These are phyloP conservation scores for Liodrosophila aerea DNA, from an alignment of 2,888 invertebrate genomes.

Conservation along the genomic window DNA sequence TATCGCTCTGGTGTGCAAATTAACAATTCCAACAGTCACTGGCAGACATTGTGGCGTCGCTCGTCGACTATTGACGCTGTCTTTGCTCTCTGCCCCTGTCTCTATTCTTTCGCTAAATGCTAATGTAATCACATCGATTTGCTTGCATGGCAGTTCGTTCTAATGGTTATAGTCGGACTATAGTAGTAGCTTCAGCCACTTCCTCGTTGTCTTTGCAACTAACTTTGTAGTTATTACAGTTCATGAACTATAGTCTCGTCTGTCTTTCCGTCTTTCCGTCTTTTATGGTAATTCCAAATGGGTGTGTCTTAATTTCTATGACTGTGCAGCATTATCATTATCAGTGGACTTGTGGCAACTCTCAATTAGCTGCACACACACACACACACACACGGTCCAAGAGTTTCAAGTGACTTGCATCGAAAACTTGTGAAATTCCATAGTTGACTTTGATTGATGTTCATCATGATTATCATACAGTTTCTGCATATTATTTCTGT, in stretches of 20 bases:
- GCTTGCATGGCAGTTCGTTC: conserved; percentile 7
- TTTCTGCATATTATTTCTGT: neutral
- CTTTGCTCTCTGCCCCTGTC: conserved; percentile 2
- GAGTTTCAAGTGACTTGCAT: conserved; percentile 2
- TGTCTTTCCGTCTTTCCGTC: neutral
- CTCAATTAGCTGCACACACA: conserved; percentile 27
- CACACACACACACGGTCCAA: too few species aligned
- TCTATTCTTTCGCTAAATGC: conserved; percentile 28
- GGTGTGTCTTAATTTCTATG: conserved; percentile 16
- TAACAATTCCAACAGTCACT: conserved; percentile 43
- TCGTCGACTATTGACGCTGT: conserved; percentile 7
- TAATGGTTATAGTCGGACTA: conserved; percentile 1
- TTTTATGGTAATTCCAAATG: neutral
- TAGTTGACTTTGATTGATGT: conserved; percentile 49
- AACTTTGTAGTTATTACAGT: conserved; percentile 42
- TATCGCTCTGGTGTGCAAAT: conserved; percentile 39
- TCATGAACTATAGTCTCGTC: conserved; percentile 34
- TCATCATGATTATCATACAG: conserved; percentile 40
- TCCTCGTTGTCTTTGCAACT: conserved; percentile 22
- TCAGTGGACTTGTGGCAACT: conserved; percentile 3
- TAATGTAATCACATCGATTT: conserved; percentile 67
- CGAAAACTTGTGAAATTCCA: conserved; percentile 29
- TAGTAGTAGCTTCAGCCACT: conserved; percentile 11
- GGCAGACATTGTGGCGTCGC: conserved; percentile 66
- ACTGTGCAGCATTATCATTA: conserved; percentile 13